Percentiles rank a stretch among this genome's conserved stretches.
phyloP scores from a whole-genome alignment of 2,797 vertebrate species.

The Denticeps clupeoides region DNA sequence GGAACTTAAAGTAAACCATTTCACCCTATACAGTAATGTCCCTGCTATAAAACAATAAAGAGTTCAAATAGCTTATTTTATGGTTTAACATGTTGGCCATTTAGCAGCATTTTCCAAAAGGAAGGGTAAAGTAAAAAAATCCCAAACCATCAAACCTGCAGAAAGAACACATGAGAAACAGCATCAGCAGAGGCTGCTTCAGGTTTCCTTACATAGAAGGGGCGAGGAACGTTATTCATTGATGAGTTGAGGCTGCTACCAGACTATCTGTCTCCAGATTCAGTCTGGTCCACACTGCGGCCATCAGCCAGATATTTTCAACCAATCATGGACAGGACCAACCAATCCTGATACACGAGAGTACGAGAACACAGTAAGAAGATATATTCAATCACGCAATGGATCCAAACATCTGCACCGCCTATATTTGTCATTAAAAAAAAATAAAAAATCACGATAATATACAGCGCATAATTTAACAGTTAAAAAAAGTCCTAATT shows the following conservation, averaged over 20 bases:
- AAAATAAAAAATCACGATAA: too few species aligned
- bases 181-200: conserved; percentile 19
- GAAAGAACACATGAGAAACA: conserved; percentile 29
- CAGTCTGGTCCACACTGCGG: too few species aligned
- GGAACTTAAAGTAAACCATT: conserved; percentile 6
- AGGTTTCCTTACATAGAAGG: conserved; percentile 1
- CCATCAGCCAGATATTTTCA: too few species aligned
- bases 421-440: too few species aligned
- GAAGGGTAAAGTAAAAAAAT: conserved; percentile 1
- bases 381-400: too few species aligned
- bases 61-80: conserved; percentile 8
- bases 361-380: too few species aligned
- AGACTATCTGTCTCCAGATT: too few species aligned
- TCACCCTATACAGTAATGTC: not conserved
- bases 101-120: not conserved
- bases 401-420: too few species aligned
- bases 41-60: conserved; percentile 7
- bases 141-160: conserved; percentile 37
- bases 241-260: not conserved
- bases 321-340: too few species aligned
- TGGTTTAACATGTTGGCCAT: conserved; percentile 20
- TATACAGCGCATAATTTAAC: too few species aligned
- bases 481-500: too few species aligned
- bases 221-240: not conserved
- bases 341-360: too few species aligned